Evolutionary conservation across 2,888 invertebrate genomes (phyloP).

Genomic region (Agrotis clavis): DNA sequence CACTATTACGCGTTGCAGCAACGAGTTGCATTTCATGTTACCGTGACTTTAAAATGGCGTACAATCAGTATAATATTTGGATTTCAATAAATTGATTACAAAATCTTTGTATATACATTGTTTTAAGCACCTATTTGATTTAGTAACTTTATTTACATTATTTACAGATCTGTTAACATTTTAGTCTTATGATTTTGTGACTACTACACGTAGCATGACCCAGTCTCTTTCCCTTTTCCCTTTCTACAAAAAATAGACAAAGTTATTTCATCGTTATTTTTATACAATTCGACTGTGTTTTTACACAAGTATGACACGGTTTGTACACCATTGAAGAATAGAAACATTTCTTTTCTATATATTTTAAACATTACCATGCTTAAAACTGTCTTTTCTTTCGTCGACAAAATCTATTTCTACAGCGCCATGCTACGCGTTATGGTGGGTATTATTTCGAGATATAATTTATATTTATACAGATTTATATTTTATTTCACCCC

Average conservation of each 20-base stretch:
- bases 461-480: constrained; percentile 12
- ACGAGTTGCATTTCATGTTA: neutral
- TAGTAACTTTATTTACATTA: constrained; percentile 64
- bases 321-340: no score
- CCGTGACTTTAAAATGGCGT: neutral
- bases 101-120: constrained; percentile 39
- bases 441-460: constrained; percentile 39
- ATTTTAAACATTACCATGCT: no score
- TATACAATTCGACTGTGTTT: no score
- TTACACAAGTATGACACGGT: no score
- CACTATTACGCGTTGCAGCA: neutral
- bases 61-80: constrained; percentile 1
- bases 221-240: no score
- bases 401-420: no score
- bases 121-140: constrained; percentile 62
- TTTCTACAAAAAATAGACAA: no score
- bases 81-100: constrained; percentile 47
- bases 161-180: constrained; percentile 61
- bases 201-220: neutral
- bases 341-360: no score
- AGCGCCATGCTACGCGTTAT: neutral
- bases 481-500: constrained; percentile 35
- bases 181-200: constrained; percentile 58
- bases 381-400: no score
- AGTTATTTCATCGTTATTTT: no score